phyloP scores from a whole-genome alignment of 2,888 invertebrate species.

The Lasioglossum malachurum region DNA sequence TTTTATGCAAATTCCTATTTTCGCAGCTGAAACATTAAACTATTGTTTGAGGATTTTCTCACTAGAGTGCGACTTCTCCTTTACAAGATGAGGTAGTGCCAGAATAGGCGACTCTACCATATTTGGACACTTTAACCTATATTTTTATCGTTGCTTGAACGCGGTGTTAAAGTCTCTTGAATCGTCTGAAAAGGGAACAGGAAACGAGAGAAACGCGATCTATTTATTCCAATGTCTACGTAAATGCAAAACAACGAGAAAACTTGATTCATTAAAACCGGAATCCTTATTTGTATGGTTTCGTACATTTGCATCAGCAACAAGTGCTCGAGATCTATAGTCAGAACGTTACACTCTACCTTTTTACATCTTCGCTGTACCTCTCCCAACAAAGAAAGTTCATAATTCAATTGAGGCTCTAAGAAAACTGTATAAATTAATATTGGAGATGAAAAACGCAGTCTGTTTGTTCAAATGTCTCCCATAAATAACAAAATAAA shows the following conservation, averaged over 20 bases:
- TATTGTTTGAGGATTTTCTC: too few relatives aligned
- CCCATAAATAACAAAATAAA: neutral
- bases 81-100: too few relatives aligned
- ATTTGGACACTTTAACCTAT: too few relatives aligned
- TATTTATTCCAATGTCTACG: neutral
- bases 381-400: neutral
- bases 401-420: neutral
- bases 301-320: conserved; percentile 1
- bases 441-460: neutral
- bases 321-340: neutral
- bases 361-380: neutral
- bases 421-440: neutral
- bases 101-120: too few relatives aligned
- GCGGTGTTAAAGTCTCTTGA: neutral
- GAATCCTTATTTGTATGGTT: neutral
- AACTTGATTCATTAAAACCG: neutral
- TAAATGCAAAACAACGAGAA: neutral
- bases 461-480: neutral
- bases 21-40: neutral
- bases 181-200: neutral
- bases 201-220: neutral
- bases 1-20: neutral
- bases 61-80: too few relatives aligned
- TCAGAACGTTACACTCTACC: neutral
- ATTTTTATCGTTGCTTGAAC: too few relatives aligned